These are phyloP conservation scores for Formica selysi DNA, from an alignment of 1,140 invertebrate genomes.

Conservation along the genomic window DNA sequence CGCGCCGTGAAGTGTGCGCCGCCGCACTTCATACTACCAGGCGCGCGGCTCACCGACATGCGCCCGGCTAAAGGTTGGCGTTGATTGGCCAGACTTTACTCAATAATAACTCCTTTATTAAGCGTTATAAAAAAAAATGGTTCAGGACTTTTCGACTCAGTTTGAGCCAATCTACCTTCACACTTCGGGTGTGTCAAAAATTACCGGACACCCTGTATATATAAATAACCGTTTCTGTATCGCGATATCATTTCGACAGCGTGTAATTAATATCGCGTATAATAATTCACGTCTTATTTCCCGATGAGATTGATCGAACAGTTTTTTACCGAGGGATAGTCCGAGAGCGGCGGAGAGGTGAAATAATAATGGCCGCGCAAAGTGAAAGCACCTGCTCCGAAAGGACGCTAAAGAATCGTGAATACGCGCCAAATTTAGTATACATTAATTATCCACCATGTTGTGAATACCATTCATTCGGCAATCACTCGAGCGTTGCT, in stretches of 20 bases:
- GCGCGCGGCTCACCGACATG: too few relatives aligned
- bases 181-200: too few relatives aligned
- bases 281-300: not conserved
- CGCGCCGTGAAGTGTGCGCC: too few relatives aligned
- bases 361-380: conserved; percentile 20
- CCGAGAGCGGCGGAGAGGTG: conserved; percentile 2
- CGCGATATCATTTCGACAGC: not conserved
- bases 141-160: too few relatives aligned
- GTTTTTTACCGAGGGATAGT: not conserved
- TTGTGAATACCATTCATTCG: conserved; percentile 9
- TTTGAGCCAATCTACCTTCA: too few relatives aligned
- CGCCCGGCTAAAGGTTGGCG: too few relatives aligned
- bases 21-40: too few relatives aligned
- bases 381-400: conserved; percentile 51
- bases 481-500: not conserved
- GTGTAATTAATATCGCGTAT: not conserved
- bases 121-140: too few relatives aligned
- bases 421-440: conserved; percentile 40
- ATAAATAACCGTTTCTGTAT: too few relatives aligned
- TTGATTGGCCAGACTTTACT: too few relatives aligned
- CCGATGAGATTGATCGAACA: not conserved
- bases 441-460: conserved; percentile 44
- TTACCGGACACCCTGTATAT: too few relatives aligned
- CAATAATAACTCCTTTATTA: too few relatives aligned
- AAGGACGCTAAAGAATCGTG: not conserved